These are phyloP conservation scores for Monoplex corrugatus DNA, from an alignment of 2,888 invertebrate species.

Conservation along the genomic window DNA sequence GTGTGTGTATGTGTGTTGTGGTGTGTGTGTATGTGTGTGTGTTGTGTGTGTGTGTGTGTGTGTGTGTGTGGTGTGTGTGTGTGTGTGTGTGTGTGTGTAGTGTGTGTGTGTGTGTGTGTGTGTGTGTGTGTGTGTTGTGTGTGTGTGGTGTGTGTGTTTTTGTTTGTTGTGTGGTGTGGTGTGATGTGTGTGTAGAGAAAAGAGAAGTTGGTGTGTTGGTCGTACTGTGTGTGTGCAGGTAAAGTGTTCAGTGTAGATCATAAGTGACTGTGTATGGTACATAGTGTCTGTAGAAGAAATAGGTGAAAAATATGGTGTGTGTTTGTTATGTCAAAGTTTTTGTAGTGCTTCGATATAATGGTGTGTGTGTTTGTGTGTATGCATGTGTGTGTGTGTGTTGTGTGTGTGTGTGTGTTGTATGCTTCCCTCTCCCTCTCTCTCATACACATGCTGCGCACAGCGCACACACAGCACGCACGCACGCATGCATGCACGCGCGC, in stretches of 20 bases:
- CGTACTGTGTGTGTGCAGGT: constrained; percentile 48
- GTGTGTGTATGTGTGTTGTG: background rate
- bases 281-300: constrained; percentile 54
- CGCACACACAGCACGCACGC: too few species aligned
- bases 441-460: too few species aligned
- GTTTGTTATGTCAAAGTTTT: constrained; percentile 8
- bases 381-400: constrained; percentile 25
- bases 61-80: too few species aligned
- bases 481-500: background rate
- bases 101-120: too few species aligned
- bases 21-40: constrained; percentile 24
- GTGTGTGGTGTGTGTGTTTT: background rate
- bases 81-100: too few species aligned
- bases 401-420: constrained; percentile 33
- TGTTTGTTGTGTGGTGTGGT: constrained; percentile 15
- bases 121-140: background rate
- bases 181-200: too few species aligned
- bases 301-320: constrained; percentile 57
- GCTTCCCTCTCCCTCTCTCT: background rate
- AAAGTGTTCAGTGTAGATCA: constrained; percentile 53
- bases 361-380: background rate
- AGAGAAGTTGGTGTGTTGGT: too few species aligned
- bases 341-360: background rate
- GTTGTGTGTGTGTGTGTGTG: constrained; percentile 14
- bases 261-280: too few species aligned